Evolutionary conservation across 2,113 vertebrate species (phyloP).

Genomic region (Chaenocephalus aceratus): DNA sequence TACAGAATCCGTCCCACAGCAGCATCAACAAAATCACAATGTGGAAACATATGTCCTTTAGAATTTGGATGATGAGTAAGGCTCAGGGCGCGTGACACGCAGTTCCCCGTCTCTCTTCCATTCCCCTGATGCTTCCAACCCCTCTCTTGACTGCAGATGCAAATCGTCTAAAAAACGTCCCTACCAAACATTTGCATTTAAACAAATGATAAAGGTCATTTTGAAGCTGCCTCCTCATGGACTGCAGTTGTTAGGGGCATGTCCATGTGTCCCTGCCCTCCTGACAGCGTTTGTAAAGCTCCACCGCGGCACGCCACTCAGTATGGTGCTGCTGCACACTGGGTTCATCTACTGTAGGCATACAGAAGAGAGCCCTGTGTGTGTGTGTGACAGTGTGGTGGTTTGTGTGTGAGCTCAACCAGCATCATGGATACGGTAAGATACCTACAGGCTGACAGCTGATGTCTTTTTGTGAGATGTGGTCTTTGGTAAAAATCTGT

Average conservation of each 20-base stretch:
- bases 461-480: neutral
- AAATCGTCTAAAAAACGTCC: constrained; percentile 85
- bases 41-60: constrained; percentile 36
- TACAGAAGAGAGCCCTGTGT: constrained; percentile 58
- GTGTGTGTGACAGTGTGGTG: constrained; percentile 14
- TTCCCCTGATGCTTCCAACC: constrained; percentile 46
- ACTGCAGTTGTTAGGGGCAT: constrained; percentile 64
- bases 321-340: constrained; percentile 64
- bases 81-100: constrained; percentile 18
- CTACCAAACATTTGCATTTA: constrained; percentile 86
- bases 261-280: constrained; percentile 76
- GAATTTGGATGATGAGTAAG: constrained; percentile 7
- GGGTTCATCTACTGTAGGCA: constrained; percentile 63
- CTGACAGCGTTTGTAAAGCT: constrained; percentile 67
- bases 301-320: constrained; percentile 68
- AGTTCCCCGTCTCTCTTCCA: constrained; percentile 30
- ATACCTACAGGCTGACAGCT: neutral
- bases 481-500: neutral
- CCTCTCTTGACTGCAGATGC: constrained; percentile 84
- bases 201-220: constrained; percentile 86
- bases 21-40: constrained; percentile 33
- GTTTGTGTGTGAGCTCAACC: constrained; percentile 25
- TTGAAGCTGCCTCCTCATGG: constrained; percentile 74
- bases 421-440: constrained; percentile 86
- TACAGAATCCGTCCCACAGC: neutral